A percentile compares a stretch with the other conserved stretches of the same genome.
Conservation (phyloP, 2,113 vertebrate genomes). For the Grantiella picta region DNA sequence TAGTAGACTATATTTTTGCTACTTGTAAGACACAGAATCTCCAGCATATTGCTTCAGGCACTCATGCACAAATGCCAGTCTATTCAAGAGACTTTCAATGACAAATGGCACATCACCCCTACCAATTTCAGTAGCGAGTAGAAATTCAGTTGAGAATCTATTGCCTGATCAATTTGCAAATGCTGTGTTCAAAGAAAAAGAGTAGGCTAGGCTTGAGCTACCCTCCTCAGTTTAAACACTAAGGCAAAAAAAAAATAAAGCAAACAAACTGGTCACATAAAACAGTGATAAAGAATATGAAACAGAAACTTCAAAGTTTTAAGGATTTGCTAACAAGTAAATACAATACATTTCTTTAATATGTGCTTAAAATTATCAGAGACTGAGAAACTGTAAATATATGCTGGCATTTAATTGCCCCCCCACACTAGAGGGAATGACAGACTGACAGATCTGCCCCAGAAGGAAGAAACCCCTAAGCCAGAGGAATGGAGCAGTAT, state of each 20-base stretch:
- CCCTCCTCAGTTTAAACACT: background rate
- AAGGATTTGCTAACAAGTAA: background rate
- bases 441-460: background rate
- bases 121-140: fast-evolving
- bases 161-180: background rate
- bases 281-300: background rate
- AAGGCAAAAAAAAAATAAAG: background rate
- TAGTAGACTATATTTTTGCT: background rate
- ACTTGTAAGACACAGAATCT: background rate
- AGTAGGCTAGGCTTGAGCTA: background rate
- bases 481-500: background rate
- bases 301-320: background rate
- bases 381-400: background rate
- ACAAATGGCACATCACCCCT: background rate
- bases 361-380: background rate
- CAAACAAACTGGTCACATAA: background rate
- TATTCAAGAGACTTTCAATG: background rate
- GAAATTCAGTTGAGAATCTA: background rate
- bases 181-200: background rate
- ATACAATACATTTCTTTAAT: background rate
- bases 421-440: background rate
- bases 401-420: background rate
- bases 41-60: background rate
- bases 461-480: background rate
- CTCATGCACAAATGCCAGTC: background rate